phyloP scores from a whole-genome alignment of 2,888 invertebrate species.

The Eledona agricola region DNA sequence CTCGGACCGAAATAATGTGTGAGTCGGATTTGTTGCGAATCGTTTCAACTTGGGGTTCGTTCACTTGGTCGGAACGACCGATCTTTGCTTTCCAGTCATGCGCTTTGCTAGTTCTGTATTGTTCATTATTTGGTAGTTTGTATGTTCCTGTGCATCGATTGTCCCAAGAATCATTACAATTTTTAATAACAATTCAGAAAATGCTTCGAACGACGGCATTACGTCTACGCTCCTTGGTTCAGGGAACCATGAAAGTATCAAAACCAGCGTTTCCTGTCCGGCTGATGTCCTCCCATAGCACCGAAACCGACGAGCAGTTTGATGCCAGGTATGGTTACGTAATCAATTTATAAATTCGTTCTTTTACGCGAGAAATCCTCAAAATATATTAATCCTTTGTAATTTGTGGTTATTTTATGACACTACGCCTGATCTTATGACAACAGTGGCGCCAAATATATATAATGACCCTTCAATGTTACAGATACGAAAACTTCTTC shows the following conservation, averaged over 20 bases:
- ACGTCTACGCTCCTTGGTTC: slow-evolving; percentile 60
- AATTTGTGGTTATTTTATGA: neutral
- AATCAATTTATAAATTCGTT: slow-evolving; percentile 32
- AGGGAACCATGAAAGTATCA: slow-evolving; percentile 49
- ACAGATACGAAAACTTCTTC: slow-evolving; percentile 83
- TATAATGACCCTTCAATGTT: slow-evolving; percentile 42
- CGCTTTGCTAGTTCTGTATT: too few species aligned
- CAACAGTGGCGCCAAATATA: slow-evolving; percentile 5
- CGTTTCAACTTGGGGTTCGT: too few species aligned
- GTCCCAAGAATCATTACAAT: too few species aligned
- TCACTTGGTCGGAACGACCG: too few species aligned
- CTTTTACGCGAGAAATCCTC: neutral
- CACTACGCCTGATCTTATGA: neutral
- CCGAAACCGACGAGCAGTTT: slow-evolving; percentile 86
- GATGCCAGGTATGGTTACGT: slow-evolving; percentile 70
- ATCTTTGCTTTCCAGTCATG: too few species aligned
- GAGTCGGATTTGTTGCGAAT: too few species aligned
- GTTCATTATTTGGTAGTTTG: too few species aligned
- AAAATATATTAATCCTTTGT: neutral
- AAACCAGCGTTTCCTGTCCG: slow-evolving; percentile 47
- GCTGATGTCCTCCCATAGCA: slow-evolving; percentile 60
- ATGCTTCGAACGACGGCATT: slow-evolving; percentile 66
- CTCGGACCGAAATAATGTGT: too few species aligned
- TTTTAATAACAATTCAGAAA: too few species aligned
- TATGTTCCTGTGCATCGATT: too few species aligned